Evolutionary conservation across 2,113 vertebrate species (phyloP).

Genomic region (Tor tambroides): DNA sequence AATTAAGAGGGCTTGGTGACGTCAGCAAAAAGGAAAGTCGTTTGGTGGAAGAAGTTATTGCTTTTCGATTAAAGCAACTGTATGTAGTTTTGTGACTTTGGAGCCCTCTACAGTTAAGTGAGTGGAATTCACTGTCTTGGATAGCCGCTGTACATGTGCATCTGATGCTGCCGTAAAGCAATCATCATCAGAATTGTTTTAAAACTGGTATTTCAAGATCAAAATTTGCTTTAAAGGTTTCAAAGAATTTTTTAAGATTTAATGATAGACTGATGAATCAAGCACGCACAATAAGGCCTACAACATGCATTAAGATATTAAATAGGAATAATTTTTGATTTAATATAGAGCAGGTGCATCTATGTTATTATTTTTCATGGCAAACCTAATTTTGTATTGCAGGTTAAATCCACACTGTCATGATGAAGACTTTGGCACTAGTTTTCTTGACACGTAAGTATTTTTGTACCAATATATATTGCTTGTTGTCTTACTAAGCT

Average conservation of each 20-base stretch:
- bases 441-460: conserved; percentile 76
- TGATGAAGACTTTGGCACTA: conserved; percentile 71
- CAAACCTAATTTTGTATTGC: conserved; percentile 34
- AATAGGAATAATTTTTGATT: neutral
- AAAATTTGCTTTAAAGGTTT: neutral
- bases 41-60: no score
- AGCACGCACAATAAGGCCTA: neutral
- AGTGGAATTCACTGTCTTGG: no score
- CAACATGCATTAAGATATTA: neutral
- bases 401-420: conserved; percentile 61
- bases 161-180: no score
- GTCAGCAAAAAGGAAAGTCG: neutral
- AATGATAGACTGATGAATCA: neutral
- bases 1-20: neutral
- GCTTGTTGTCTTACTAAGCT: no score
- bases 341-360: neutral
- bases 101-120: no score
- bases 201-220: no score
- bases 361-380: neutral
- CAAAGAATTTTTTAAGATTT: neutral
- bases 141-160: no score
- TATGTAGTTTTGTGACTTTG: no score
- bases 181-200: no score
- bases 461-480: neutral
- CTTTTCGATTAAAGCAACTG: no score